A percentile compares a stretch with the other conserved stretches of the same genome.
Evolutionary conservation across 2,113 vertebrate species (phyloP).

Genomic region (Hypomesus transpacificus): DNA sequence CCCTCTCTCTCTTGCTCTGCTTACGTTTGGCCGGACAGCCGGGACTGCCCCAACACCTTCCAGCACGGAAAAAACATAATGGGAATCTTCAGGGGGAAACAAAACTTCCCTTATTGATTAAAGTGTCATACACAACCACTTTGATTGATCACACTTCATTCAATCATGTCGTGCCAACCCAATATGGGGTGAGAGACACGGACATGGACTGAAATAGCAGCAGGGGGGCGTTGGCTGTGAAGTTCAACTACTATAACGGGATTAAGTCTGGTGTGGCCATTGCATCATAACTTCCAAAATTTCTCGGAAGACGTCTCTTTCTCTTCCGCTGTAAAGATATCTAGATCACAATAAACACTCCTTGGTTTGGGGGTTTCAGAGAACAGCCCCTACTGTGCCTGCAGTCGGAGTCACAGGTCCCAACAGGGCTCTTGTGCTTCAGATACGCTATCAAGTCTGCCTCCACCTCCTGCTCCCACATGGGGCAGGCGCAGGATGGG

Average conservation of each 20-base stretch:
- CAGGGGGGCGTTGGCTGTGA: background rate
- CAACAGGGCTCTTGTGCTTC: no score
- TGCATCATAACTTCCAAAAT: no score
- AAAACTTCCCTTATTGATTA: conserved; percentile 61
- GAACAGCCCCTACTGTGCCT: no score
- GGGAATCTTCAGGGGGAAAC: conserved; percentile 25
- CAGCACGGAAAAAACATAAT: conserved; percentile 45
- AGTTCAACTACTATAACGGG: no score
- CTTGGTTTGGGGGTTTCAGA: no score
- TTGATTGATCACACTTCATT: conserved; percentile 69
- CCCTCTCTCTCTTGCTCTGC: conserved; percentile 15
- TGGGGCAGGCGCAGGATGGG: background rate
- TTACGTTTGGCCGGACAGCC: conserved; percentile 2
- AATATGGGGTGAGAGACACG: conserved; percentile 48
- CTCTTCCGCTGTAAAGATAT: no score
- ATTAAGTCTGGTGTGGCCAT: no score
- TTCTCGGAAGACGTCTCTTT: no score
- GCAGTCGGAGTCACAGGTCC: no score
- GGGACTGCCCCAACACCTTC: conserved; percentile 4
- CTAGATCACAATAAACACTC: no score
- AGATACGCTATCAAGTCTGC: no score
- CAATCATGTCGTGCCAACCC: conserved; percentile 54
- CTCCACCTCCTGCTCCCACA: no score
- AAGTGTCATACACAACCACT: conserved; percentile 57
- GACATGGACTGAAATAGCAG: conserved; percentile 23